phyloP scores from a whole-genome alignment of 2,113 vertebrate species.

The Aleadryas rufinucha region DNA sequence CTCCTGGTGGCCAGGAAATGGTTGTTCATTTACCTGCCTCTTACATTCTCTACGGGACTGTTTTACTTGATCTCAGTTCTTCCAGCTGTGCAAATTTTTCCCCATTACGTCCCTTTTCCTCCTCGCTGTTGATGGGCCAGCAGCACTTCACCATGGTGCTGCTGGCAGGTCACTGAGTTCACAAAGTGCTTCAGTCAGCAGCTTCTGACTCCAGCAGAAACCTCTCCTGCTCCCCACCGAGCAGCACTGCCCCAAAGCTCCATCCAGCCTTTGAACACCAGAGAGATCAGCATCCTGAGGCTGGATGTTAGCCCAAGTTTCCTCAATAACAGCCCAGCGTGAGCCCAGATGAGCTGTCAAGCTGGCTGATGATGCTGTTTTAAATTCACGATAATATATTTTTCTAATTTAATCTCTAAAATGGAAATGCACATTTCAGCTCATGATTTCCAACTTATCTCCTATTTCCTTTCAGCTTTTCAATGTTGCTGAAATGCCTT shows the following conservation, averaged over 20 bases:
- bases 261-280: not conserved
- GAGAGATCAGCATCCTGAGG: not conserved
- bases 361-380: slow-evolving; percentile 48
- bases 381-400: slow-evolving; percentile 55
- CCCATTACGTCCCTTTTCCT: not conserved
- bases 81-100: not conserved
- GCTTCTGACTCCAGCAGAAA: not conserved
- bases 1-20: not conserved
- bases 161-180: not conserved
- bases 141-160: not conserved
- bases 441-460: slow-evolving; percentile 52
- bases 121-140: not conserved
- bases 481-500: slow-evolving; percentile 65
- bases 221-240: not conserved
- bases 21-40: not conserved
- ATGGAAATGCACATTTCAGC: slow-evolving; percentile 48
- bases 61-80: not conserved
- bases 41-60: not conserved
- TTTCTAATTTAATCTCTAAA: slow-evolving; percentile 64
- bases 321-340: not conserved
- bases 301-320: not conserved
- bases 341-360: slow-evolving; percentile 54
- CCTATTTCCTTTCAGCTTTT: slow-evolving; percentile 42
- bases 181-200: slow-evolving; percentile 1
- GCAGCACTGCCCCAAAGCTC: not conserved